Evolutionary conservation across 2,113 vertebrate species (phyloP).

Genomic region (Mobula hypostoma): DNA sequence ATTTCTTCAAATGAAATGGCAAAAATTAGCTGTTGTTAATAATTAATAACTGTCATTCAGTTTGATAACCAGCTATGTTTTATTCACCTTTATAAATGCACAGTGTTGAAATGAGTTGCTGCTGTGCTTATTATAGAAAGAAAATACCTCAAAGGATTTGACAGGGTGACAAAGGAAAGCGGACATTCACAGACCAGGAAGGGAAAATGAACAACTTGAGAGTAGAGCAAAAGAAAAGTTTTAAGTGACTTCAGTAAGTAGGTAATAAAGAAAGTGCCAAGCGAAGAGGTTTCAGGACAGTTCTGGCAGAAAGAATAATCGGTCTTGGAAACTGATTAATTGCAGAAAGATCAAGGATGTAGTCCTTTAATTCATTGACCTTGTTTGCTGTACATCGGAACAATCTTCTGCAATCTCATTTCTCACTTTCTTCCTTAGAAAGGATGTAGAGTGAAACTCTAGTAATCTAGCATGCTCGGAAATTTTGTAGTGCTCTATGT

Average conservation of each 20-base stretch:
- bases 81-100: neutral
- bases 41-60: neutral
- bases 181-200: neutral
- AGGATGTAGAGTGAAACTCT: no score
- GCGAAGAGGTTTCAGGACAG: neutral
- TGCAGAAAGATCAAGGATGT: neutral
- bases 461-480: no score
- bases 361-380: neutral
- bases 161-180: neutral
- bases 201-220: neutral
- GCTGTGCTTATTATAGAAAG: neutral
- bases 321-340: neutral
- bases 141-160: neutral
- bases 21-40: neutral
- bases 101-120: neutral
- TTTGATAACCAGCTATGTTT: neutral
- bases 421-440: no score
- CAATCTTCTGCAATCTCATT: neutral
- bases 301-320: neutral
- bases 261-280: neutral
- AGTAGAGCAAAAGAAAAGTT: neutral
- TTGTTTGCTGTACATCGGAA: neutral
- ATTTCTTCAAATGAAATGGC: neutral
- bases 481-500: no score
- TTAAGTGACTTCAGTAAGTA: neutral